Conservation (phyloP, 2,888 invertebrate genomes). For the Athripsodes cinereus region DNA sequence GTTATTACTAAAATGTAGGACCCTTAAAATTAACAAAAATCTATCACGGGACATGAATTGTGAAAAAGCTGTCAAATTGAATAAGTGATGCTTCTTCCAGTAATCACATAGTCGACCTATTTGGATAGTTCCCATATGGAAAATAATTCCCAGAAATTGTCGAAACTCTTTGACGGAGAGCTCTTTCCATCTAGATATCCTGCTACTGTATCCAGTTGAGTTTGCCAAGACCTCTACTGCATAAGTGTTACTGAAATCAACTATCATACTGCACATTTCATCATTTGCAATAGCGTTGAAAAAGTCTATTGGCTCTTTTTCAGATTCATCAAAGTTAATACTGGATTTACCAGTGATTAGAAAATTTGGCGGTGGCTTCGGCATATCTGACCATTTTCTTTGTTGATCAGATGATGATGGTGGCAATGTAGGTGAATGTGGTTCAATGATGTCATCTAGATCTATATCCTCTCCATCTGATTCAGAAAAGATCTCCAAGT, state of each 20-base stretch:
- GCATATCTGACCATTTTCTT: neutral
- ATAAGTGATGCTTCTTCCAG: slow-evolving; percentile 30
- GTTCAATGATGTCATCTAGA: neutral
- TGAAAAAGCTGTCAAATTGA: slow-evolving; percentile 29
- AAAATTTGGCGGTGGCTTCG: neutral
- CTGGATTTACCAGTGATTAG: neutral
- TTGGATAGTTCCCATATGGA: slow-evolving; percentile 30
- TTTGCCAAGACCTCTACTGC: neutral
- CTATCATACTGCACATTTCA: neutral
- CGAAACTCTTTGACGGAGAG: neutral
- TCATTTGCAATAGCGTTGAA: neutral
- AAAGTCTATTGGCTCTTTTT: neutral
- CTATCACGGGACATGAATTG: slow-evolving; percentile 29
- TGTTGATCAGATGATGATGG: neutral
- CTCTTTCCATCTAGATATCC: neutral
- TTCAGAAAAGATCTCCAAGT: slow-evolving; percentile 5
- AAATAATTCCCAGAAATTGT: slow-evolving; percentile 29
- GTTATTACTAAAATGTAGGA: slow-evolving; percentile 24
- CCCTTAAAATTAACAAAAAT: slow-evolving; percentile 30
- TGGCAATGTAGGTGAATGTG: neutral
- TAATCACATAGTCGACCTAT: slow-evolving; percentile 29
- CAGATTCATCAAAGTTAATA: neutral
- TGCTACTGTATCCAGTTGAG: neutral
- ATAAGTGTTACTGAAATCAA: neutral
- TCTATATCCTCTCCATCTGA: slow-evolving; percentile 3